These are phyloP conservation scores for Drosophila fungiperda DNA, from an alignment of 2,888 invertebrate species.

Conservation along the genomic window DNA sequence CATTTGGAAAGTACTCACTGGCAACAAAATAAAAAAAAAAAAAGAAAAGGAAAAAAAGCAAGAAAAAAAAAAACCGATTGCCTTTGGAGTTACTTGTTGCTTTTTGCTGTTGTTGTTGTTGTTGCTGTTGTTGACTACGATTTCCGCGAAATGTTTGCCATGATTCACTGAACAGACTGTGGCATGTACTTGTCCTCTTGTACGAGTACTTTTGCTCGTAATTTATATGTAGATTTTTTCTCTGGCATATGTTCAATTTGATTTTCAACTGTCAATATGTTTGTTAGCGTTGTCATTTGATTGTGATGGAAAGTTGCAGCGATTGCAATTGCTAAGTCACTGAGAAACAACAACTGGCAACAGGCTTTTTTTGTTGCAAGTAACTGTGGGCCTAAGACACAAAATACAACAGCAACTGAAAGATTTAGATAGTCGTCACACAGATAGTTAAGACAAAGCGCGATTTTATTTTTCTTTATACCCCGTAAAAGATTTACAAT, in stretches of 20 bases:
- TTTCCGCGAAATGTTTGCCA: slow-evolving; percentile 74
- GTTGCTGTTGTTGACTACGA: slow-evolving; percentile 37
- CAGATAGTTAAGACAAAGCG: slow-evolving; percentile 6
- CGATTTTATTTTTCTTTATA: background rate
- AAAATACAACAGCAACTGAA: slow-evolving; percentile 9
- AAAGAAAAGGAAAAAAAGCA: background rate
- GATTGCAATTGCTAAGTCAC: slow-evolving; percentile 37
- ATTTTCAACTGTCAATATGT: slow-evolving; percentile 74
- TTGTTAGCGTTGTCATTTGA: slow-evolving; percentile 53
- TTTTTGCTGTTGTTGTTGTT: slow-evolving; percentile 25
- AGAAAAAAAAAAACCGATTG: slow-evolving; percentile 26
- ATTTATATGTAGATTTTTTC: slow-evolving; percentile 71
- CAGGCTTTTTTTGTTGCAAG: slow-evolving; percentile 14
- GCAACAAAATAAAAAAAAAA: background rate
- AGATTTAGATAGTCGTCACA: slow-evolving; percentile 29
- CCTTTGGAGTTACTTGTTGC: slow-evolving; percentile 11
- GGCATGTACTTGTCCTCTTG: slow-evolving; percentile 45
- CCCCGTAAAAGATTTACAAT: background rate
- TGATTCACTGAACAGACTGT: slow-evolving; percentile 71
- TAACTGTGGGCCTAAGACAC: slow-evolving; percentile 33
- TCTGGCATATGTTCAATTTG: slow-evolving; percentile 64
- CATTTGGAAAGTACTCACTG: slow-evolving; percentile 65
- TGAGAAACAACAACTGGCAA: slow-evolving; percentile 12
- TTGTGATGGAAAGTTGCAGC: slow-evolving; percentile 69
- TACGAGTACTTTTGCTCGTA: slow-evolving; percentile 50